A percentile compares a stretch with the other conserved stretches of the same genome.
Conservation (phyloP, 2,797 vertebrate species). For the Hoplostethus atlanticus region DNA sequence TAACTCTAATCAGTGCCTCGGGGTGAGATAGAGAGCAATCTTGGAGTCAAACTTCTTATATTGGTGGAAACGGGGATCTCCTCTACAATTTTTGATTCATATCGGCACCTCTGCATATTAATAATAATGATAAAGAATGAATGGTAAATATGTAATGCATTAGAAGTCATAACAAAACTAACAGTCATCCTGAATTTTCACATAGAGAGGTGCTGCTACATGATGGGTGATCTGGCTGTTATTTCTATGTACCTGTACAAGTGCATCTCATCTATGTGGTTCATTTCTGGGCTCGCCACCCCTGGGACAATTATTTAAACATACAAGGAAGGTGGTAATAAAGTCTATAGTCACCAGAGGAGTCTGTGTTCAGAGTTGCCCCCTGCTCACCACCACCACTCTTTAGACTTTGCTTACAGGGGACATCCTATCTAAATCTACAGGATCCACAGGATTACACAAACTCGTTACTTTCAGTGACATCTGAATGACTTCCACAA, state of each 20-base stretch:
- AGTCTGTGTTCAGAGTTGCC: not conserved
- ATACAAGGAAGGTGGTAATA: not conserved
- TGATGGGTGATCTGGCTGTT: slow-evolving; percentile 39
- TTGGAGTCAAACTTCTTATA: slow-evolving; percentile 15
- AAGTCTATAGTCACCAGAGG: no score
- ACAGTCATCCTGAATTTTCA: slow-evolving; percentile 70
- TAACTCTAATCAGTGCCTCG: no score
- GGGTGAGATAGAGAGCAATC: no score
- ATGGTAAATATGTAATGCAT: slow-evolving; percentile 46
- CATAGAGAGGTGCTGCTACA: slow-evolving; percentile 68
- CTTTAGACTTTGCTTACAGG: slow-evolving; percentile 26
- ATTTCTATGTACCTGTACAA: slow-evolving; percentile 36
- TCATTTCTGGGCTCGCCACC: slow-evolving; percentile 12
- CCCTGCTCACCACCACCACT: not conserved
- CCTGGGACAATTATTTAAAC: slow-evolving; percentile 1
- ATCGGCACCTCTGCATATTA: slow-evolving; percentile 43
- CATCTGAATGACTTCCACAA: not conserved
- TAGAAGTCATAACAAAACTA: slow-evolving; percentile 59
- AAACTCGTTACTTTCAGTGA: not conserved
- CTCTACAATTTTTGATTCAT: slow-evolving; percentile 28
- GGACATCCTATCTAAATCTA: no score
- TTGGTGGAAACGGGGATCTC: slow-evolving; percentile 63
- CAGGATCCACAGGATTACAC: not conserved
- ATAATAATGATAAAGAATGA: slow-evolving; percentile 16
- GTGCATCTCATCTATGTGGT: slow-evolving; percentile 39